Conservation (phyloP, 2,113 vertebrate species). For the Brienomyrus brachyistius region DNA sequence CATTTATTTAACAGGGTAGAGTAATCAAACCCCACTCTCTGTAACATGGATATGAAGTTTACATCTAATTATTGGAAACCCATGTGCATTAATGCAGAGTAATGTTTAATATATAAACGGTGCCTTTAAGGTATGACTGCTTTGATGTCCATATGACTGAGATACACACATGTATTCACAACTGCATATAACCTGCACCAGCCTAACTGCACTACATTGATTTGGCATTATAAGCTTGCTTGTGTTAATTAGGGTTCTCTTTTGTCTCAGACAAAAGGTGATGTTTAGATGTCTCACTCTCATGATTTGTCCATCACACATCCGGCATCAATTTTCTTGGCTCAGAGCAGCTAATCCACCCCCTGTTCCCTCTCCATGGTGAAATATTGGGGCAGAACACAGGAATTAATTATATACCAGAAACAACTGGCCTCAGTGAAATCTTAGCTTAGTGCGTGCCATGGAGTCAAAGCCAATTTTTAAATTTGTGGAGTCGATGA, state of each 20-base stretch:
- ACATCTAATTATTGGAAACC: background rate
- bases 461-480: background rate
- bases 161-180: background rate
- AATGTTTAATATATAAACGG: background rate
- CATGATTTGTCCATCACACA: background rate
- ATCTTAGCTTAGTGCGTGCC: background rate
- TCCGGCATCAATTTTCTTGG: background rate
- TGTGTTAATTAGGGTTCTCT: background rate
- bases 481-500: background rate
- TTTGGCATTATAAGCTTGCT: background rate
- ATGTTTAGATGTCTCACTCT: background rate
- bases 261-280: background rate
- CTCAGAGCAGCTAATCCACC: background rate
- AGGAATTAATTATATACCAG: constrained; percentile 7
- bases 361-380: background rate
- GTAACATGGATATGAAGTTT: too few species aligned
- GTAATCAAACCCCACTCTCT: too few species aligned
- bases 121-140: background rate
- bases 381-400: background rate
- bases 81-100: background rate
- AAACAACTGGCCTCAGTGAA: background rate
- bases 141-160: too few species aligned
- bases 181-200: background rate
- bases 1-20: too few species aligned
- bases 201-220: background rate